phyloP scores from a whole-genome alignment of 2,797 vertebrate species.

The Gymnocypris eckloni region DNA sequence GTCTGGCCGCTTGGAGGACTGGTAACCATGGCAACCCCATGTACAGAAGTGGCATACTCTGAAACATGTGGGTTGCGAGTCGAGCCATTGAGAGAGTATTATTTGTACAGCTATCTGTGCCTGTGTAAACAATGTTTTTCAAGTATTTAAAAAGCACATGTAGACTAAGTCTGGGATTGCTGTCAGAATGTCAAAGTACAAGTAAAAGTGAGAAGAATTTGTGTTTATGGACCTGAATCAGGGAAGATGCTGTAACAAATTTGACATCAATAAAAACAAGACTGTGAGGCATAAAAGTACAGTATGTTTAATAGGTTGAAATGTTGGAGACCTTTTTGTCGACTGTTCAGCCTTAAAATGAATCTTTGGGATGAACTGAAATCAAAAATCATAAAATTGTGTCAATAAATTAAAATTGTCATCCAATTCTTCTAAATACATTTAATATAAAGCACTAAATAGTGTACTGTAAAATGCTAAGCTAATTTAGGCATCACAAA shows the following conservation, averaged over 20 bases:
- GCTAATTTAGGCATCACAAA: not conserved
- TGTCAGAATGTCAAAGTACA: not conserved
- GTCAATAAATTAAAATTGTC: not conserved
- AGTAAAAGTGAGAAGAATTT: conserved; percentile 33
- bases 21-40: conserved; percentile 42
- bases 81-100: conserved; percentile 27
- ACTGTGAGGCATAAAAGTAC: conserved; percentile 22
- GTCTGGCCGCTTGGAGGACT: conserved; percentile 7
- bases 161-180: conserved; percentile 2
- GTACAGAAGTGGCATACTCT: conserved; percentile 22
- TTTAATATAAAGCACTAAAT: conserved; percentile 1
- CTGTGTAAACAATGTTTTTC: conserved; percentile 27
- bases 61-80: conserved; percentile 8
- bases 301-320: not conserved
- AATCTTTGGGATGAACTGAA: not conserved
- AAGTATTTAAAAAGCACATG: conserved; percentile 30
- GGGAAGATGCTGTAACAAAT: not conserved
- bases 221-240: conserved; percentile 5
- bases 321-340: not conserved
- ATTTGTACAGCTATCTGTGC: conserved; percentile 43
- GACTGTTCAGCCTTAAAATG: not conserved
- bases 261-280: not conserved
- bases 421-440: not conserved
- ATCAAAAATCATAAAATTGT: not conserved
- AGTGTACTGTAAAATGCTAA: not conserved